Evolutionary conservation across 2,797 vertebrate genomes (phyloP).

Genomic region (Pseudocheirus occidentalis): DNA sequence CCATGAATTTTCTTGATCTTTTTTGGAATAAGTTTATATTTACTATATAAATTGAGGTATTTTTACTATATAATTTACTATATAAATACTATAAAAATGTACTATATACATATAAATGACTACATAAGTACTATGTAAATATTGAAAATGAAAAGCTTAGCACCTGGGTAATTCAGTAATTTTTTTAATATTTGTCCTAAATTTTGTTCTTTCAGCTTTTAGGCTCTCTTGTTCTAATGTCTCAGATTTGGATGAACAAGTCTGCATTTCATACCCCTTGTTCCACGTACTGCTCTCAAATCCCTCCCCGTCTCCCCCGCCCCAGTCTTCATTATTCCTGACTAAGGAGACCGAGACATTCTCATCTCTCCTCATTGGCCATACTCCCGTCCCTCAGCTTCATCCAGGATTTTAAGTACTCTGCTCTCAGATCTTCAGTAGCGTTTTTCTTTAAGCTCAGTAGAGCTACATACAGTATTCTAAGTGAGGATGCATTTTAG

Average conservation of each 20-base stretch:
- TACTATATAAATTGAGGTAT: background rate
- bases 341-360: background rate
- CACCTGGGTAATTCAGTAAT: constrained; percentile 20
- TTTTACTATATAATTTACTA: too few species aligned
- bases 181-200: constrained; percentile 49
- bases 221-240: constrained; percentile 50
- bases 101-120: too few species aligned
- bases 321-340: constrained; percentile 36
- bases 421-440: background rate
- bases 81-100: too few species aligned
- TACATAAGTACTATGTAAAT: too few species aligned
- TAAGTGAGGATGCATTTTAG: constrained; percentile 52
- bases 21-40: background rate
- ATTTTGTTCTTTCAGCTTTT: constrained; percentile 55
- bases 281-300: constrained; percentile 52
- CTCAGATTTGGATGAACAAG: constrained; percentile 39
- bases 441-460: background rate
- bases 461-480: background rate
- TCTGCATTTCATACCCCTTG: constrained; percentile 41
- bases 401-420: background rate
- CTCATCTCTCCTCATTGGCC: background rate
- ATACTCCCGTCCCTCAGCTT: background rate
- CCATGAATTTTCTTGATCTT: background rate
- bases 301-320: background rate
- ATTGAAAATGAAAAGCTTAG: background rate